Base-by-base conservation (phyloP, 2,888 invertebrate genomes). In the Rosalia funebris region DNA sequence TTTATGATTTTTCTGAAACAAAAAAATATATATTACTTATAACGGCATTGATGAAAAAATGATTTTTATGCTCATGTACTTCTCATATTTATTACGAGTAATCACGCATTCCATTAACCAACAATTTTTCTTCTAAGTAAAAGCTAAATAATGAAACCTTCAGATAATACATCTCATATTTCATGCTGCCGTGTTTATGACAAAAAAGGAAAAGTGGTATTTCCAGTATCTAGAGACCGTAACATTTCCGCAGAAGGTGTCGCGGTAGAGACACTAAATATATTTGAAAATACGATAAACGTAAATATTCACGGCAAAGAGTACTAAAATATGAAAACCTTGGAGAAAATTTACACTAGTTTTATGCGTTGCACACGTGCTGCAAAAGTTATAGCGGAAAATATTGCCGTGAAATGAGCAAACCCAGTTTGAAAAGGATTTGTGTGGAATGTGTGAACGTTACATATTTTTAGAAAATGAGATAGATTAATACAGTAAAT, bases 261-360 rank as follows among this genome's bases (percentile, higher is more conserved):
- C 37, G 17, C 37, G 48, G 52, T 37, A 41, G 20, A 60, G 56
- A 60, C 39, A 58, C 50, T 63, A 63, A 63, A 65, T 60, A 48
- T 55, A 59, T 57, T 52, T 57, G 59, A 63, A 61, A 63, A 60
- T 61, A 61, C 59, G 59, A 61, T 71, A 70, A 68, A 70, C 69
- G 70, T 72, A 71, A 75, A 75, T 75, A 75, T 74, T 74, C 72
- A 75, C 68, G 60, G 62, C 55, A 57, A 54, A 58, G 61, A 65
- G 72, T 66, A 73, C 70, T 76, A 74, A 77, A 77, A 77, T 74
- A 75, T 72, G 72, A 71, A 76, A 76, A 74, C 74, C 73, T 73
- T 74, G 72, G 66, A 69, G 71, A 63, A 74, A 70, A 70, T 72
- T 71, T 69, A 69, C 70, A 66, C 66, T 65, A 73, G 59, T 73